Percentiles rank a stretch among this genome's conserved stretches.
Conservation (phyloP, 2,888 invertebrate genomes). For the Eupithecia vulgata region DNA sequence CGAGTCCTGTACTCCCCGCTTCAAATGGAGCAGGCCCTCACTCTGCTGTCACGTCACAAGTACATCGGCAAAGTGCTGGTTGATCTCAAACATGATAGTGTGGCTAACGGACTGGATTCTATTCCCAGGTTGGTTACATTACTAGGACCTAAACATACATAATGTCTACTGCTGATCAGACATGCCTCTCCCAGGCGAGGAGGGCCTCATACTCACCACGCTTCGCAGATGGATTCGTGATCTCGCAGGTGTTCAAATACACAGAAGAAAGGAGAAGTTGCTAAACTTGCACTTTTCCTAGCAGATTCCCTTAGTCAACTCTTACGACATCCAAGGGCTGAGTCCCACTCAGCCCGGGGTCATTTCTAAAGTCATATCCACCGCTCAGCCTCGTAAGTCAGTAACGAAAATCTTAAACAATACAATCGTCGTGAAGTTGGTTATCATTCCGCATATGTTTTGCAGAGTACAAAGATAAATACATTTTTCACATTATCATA, state of each 20-base stretch:
- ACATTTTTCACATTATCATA: too few species aligned
- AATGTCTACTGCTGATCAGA: background rate
- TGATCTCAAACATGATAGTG: conserved; percentile 45
- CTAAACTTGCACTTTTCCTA: too few species aligned
- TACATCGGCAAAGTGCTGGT: conserved; percentile 72
- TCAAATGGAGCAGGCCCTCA: conserved; percentile 87
- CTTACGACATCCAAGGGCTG: too few species aligned
- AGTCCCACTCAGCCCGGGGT: too few species aligned
- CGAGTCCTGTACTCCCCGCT: conserved; percentile 85
- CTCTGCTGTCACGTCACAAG: conserved; percentile 84
- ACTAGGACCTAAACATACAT: background rate
- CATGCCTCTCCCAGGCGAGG: too few species aligned
- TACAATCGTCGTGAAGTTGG: too few species aligned
- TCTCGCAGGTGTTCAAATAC: background rate
- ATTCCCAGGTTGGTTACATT: conserved; percentile 47
- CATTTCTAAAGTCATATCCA: too few species aligned
- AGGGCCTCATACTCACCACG: background rate
- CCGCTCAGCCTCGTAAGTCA: too few species aligned
- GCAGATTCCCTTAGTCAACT: too few species aligned
- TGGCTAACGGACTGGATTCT: conserved; percentile 41
- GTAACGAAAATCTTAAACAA: too few species aligned
- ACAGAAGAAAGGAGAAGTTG: background rate
- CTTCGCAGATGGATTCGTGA: background rate
- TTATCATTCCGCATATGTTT: too few species aligned
- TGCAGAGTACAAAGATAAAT: too few species aligned